Evolutionary conservation across 2,888 invertebrate species (phyloP), one percentile per base, ranked within the genome.

Genomic region (Ephialtes manifestator): DNA sequence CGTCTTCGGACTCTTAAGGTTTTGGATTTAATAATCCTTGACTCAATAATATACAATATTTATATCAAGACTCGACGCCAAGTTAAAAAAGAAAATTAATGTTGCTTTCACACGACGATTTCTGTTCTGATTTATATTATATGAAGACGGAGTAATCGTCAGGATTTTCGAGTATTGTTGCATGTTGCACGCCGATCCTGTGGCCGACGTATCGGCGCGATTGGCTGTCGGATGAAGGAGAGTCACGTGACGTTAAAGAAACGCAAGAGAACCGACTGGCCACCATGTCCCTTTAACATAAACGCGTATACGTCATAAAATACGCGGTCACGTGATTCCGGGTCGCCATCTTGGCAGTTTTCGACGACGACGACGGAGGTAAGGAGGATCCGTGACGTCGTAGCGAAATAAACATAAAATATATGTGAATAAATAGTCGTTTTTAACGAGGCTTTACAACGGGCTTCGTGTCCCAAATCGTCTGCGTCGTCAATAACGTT

Each of bases 311-410:
- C 91, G 91, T 92, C 91, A 92, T 88, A 89, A 91, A 91, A 91
- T 91, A 90, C 87, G 88, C 86, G 89, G 89, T 92, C 92, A 92
- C 92, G 92, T 92, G 92, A 92, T 87, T 86, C 81, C 71, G 87
- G 67, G 72, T 70, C 87, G 92, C 92, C 92, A 92, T 92, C 91
- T 92, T 92, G 91, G 89, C 89, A 91, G 92, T 92, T 92, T 92
- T 90, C 91, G 91, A 90, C 90, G 85, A 75, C 82, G 79, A 80
- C 82, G 90, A 90, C 90, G 88, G 89, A 91, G 89, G 90, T 89
- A 90, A 91, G 91, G 91, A 92, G 90, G 90, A 90, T 90, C 89
- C 88, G 90, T 92, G 92, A 92, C 92, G 91, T 92, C 90, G 90
- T 86, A 88, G 86, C 87, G 88, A 89, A 92, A 89, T 92, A 90